Evolutionary conservation across 2,113 vertebrate species (phyloP), one percentile per base, ranked within the genome.

Genomic region (Siniperca knerii): DNA sequence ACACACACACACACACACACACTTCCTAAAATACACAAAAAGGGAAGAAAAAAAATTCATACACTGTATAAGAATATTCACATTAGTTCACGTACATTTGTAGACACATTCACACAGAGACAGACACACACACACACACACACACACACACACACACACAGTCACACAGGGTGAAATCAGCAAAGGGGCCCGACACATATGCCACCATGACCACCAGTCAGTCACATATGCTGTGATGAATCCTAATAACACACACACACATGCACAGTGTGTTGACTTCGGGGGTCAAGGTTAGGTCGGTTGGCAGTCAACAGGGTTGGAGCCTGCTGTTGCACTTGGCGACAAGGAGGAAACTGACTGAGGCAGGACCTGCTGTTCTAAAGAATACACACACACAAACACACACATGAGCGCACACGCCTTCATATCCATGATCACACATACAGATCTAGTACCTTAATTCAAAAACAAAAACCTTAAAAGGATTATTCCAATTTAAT

Each of bases 271-370:
- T 4, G 73, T 42, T 91, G 83, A 93, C 85, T 84, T 92, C n/a
- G 4, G 89, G 90, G 92, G 92, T 93, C 91, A 95, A 92, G 89
- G 92, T 92, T 91, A 92, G 87, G 87, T 67, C 62, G 78, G 84
- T 79, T 89, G 83, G 84, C 90, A 90, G 88, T 92, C 92, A 92
- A 90, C 70, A 58, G 75, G 83, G 68, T 55, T 82, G 79, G 46
- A 83, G 75, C 88, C 90, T 84, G 87, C 91, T 90, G 92, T 90
- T 92, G 89, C 92, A 88, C 90, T 94, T 92, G 93, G 90, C 87
- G 60, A 87, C 77, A 54, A 72, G 83, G 42, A 82, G 74, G 82
- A 89, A 82, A 72, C 79, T 76, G 79, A 83, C 83, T 54, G 81
- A 81, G 78, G 72, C 65, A 87, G 29, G 79, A 87, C 81, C 83